Percentiles rank a stretch among this genome's conserved stretches.
Conservation (phyloP, 2,113 vertebrate genomes). For the Trachemys scripta region DNA sequence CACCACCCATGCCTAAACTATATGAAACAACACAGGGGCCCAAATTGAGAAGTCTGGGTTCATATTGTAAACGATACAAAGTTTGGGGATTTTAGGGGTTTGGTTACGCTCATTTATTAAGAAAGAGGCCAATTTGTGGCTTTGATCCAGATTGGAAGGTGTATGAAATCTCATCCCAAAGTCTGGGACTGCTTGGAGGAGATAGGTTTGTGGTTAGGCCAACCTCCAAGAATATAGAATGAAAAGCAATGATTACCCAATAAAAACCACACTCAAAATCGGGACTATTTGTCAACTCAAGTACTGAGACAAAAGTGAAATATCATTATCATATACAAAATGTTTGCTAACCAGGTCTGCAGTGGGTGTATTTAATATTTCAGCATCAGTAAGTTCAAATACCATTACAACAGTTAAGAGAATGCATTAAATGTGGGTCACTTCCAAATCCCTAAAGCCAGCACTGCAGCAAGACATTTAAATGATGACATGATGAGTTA, state of each 20-base stretch:
- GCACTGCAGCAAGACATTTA: conserved; percentile 59
- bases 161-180: not conserved
- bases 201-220: not conserved
- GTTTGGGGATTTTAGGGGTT: not conserved
- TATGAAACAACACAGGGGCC: rapidly evolving
- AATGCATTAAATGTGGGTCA: conserved; percentile 61
- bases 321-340: not conserved
- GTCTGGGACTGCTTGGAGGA: not conserved
- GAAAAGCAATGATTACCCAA: conserved; percentile 5
- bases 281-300: not conserved
- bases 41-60: not conserved
- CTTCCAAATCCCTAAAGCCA: conserved; percentile 49
- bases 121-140: not conserved
- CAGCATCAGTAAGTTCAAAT: conserved; percentile 30
- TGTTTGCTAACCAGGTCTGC: not conserved
- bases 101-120: not conserved
- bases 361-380: conserved; percentile 2
- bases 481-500: conserved; percentile 63
- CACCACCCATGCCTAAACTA: not conserved
- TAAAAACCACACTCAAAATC: conserved; percentile 12
- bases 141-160: not conserved
- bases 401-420: conserved; percentile 19
- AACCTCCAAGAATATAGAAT: not conserved
- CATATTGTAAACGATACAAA: not conserved
- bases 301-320: not conserved